Percentiles rank a stretch among this genome's conserved stretches.
phyloP scores from a whole-genome alignment of 2,113 vertebrate species.

The Thunnus thynnus region DNA sequence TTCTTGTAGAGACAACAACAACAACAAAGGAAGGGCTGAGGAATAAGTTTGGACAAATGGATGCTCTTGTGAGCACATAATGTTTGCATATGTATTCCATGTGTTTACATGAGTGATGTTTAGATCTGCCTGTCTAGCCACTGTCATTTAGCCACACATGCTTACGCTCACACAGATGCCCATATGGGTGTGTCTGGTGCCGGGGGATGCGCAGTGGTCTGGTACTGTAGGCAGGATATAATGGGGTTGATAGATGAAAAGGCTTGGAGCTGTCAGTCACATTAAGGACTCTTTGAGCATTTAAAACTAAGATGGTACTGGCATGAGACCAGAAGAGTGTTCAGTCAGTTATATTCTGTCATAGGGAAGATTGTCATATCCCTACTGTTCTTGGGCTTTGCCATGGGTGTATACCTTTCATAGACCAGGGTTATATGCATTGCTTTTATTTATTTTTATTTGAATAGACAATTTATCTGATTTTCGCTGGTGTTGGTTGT shows the following conservation, averaged over 20 bases:
- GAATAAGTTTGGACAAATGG: background rate
- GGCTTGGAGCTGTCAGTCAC: background rate
- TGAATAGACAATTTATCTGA: too few species aligned
- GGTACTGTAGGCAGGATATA: background rate
- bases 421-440: background rate
- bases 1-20: background rate
- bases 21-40: slow-evolving; percentile 8
- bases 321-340: background rate
- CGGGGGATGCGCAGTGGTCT: background rate
- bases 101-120: slow-evolving; percentile 16
- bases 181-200: slow-evolving; percentile 8
- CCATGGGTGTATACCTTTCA: background rate
- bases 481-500: too few species aligned
- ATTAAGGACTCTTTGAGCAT: background rate
- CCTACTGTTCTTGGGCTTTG: slow-evolving; percentile 1
- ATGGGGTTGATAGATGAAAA: background rate
- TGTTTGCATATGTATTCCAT: slow-evolving; percentile 7
- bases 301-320: background rate
- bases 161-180: background rate
- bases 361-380: background rate
- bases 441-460: too few species aligned
- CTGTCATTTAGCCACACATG: background rate
- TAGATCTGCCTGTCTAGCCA: slow-evolving; percentile 11
- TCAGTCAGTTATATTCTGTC: background rate
- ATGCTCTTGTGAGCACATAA: background rate